Base-by-base conservation (phyloP, 1,140 invertebrate genomes). In the Bombus terrestris region DNA sequence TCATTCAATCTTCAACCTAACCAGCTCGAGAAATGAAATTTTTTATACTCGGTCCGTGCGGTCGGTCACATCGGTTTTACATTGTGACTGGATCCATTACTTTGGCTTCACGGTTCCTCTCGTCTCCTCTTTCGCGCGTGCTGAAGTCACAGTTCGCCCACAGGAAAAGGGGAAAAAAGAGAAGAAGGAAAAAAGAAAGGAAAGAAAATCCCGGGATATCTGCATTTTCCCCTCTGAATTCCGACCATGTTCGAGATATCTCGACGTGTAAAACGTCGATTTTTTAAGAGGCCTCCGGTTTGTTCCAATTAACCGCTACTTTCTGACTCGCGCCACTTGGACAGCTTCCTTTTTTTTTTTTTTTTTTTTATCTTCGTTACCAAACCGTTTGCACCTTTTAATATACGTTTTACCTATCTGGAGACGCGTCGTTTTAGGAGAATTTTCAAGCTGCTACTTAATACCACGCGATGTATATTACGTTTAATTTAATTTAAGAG, bases 1-100 rank as follows among this genome's bases (percentile, higher is more conserved):
- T 83, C 82, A 83, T 83, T 83, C 82, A 83, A 83, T 83, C 82
- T 78, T 62, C 64, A n/a, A 80, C 78, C 78, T 78, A 78, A 83
- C 74, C 82, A 43, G 64, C 41, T 47, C 82, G 82, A 83, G 82
- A 83, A 83, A 83, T 78, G 75, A 83, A 78, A 83, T 83, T 83
- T 74, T 77, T 83, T 78, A 41, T 74, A 41, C 32, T 22, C 62
- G 41, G 81, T 32, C 62, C 35, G 74, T 41, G 82, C 75, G 82
- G 74, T 83, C 32, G 75, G 74, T 83, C 37, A 64, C 82, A 78
- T 78, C 82, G 82, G 82, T 83, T 83, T 83, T 71, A 78, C 82
- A 83, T 83, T 69, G 81, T 69, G 64, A 83, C 81, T 35, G 80
- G 69, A 64, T 64, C 71, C 71, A 82, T 82, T 82, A 62, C 73